A percentile compares a stretch with the other conserved stretches of the same genome.
Conservation (phyloP, 2,113 vertebrate species). For the Chascanopsetta lugubris region DNA sequence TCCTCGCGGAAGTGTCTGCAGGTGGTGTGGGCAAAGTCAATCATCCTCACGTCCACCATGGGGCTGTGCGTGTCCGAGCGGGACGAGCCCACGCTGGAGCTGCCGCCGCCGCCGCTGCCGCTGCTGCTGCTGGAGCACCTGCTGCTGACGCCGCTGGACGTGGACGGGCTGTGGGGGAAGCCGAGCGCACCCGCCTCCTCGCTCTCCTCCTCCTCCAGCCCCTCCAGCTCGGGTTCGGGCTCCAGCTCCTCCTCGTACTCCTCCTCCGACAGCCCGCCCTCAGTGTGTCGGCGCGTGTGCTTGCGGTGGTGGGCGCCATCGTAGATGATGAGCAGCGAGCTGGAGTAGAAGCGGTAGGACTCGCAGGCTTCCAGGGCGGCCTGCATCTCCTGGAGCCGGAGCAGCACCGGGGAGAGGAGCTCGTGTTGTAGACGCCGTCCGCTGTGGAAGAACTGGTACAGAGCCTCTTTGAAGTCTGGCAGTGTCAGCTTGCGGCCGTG, state of each 20-base stretch:
- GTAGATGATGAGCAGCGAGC: constrained; percentile 96
- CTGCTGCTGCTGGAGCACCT: constrained; percentile 28
- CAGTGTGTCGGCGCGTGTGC: constrained; percentile 72
- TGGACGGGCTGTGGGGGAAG: constrained; percentile 57
- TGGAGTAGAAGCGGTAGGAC: constrained; percentile 97
- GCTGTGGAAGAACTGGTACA: constrained; percentile 96
- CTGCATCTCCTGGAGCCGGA: constrained; percentile 90
- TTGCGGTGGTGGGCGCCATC: constrained; percentile 87
- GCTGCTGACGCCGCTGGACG: constrained; percentile 41
- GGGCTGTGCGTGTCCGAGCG: constrained; percentile 77
- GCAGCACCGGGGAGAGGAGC: constrained; percentile 90
- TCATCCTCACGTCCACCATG: constrained; percentile 92
- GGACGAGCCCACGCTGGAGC: constrained; percentile 40
- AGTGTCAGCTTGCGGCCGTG: constrained; percentile 92
- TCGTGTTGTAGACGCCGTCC: constrained; percentile 89
- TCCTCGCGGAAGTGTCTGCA: constrained; percentile 94
- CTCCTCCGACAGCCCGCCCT: constrained; percentile 83
- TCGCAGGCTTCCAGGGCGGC: constrained; percentile 91
- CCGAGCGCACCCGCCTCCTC: constrained; percentile 59
- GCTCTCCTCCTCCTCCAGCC: constrained; percentile 70
- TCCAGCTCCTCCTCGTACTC: constrained; percentile 56
- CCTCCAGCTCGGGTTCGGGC: constrained; percentile 68
- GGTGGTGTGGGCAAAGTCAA: constrained; percentile 98
- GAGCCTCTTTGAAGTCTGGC: constrained; percentile 93
- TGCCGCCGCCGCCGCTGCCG: constrained; percentile 27